Conservation (phyloP, 2,113 vertebrate genomes). For the Aphelocoma coerulescens region DNA sequence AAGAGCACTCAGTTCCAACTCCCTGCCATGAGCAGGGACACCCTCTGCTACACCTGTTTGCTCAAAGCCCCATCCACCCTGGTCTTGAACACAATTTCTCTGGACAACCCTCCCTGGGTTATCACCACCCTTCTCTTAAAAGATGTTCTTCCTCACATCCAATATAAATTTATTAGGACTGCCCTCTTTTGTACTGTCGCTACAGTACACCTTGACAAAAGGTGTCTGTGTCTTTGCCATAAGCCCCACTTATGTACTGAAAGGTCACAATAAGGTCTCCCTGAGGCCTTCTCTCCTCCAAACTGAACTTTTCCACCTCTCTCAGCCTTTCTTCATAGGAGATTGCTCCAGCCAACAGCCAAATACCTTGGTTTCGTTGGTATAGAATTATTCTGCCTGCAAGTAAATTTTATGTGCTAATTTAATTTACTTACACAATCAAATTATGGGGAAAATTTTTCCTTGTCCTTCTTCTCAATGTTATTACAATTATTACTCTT, state of each 20-base stretch:
- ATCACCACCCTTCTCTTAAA: not conserved
- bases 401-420: not conserved
- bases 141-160: not conserved
- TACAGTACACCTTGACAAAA: not conserved
- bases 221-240: not conserved
- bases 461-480: not conserved
- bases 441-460: not conserved
- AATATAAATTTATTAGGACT: not conserved
- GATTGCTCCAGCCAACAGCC: not conserved
- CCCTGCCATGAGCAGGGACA: not conserved
- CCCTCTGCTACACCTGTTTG: not conserved
- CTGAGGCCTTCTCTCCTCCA: not conserved
- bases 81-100: not conserved
- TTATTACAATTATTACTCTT: not conserved
- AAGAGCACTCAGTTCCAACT: not conserved
- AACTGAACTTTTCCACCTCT: not conserved
- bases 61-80: not conserved
- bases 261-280: not conserved
- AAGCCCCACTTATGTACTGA: not conserved
- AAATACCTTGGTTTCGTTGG: not conserved
- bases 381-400: not conserved
- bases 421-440: not conserved
- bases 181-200: not conserved
- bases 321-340: not conserved
- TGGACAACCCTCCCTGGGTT: fast-evolving